Evolutionary conservation across 1,140 invertebrate species (phyloP).

Genomic region (Campoletis sonorensis): DNA sequence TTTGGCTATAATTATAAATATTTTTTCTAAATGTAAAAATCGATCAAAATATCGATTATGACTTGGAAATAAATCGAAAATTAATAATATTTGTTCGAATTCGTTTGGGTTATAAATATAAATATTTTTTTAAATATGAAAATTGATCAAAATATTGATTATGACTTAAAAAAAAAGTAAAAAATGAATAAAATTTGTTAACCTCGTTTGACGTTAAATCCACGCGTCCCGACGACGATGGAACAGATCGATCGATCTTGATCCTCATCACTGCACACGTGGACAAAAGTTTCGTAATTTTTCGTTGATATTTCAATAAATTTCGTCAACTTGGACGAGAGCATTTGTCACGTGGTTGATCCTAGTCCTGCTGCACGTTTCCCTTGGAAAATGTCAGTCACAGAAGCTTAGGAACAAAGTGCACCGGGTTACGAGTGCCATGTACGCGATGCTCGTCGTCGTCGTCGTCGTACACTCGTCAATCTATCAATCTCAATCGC

Average conservation of each 20-base stretch:
- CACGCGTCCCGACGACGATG: background rate
- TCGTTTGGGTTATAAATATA: no score
- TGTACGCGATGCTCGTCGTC: constrained; percentile 28
- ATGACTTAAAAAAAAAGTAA: no score
- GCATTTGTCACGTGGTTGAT: constrained; percentile 13
- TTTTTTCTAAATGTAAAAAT: no score
- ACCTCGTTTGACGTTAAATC: constrained; percentile 1
- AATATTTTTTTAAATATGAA: no score
- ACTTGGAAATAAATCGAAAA: no score
- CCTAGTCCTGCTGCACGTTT: background rate
- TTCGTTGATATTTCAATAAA: background rate
- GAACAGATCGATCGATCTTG: background rate
- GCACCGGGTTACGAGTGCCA: background rate
- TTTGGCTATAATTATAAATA: no score
- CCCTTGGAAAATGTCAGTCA: constrained; percentile 5
- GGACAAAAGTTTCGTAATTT: background rate
- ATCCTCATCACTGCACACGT: constrained; percentile 22
- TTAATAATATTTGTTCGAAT: no score
- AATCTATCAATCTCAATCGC: constrained; percentile 53
- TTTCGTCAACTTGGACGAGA: background rate
- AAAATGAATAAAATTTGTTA: no score
- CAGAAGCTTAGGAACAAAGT: no score
- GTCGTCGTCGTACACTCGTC: constrained; percentile 25
- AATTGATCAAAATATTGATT: no score
- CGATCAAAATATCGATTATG: no score